These are phyloP conservation scores for Hippocampus barbouri DNA, from an alignment of 2,113 vertebrate species.

Conservation along the genomic window DNA sequence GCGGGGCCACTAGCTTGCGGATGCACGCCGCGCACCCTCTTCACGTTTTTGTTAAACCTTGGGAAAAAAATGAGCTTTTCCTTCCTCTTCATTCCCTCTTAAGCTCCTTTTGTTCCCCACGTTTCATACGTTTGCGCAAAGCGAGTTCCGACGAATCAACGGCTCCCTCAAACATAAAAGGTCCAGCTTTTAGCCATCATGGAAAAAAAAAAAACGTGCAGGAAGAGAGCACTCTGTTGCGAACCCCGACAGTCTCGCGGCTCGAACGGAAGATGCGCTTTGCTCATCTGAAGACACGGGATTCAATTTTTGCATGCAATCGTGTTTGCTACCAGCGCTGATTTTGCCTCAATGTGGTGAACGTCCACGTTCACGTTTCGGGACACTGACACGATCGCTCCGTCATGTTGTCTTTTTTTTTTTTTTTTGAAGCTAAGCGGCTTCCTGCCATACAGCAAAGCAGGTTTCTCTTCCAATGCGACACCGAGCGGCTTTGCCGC, in stretches of 20 bases:
- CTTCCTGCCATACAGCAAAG: too few species aligned
- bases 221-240: neutral
- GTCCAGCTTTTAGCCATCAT: too few species aligned
- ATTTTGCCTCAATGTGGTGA: too few species aligned
- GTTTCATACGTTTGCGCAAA: neutral
- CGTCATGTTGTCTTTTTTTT: too few species aligned
- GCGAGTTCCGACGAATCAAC: neutral
- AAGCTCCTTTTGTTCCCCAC: neutral
- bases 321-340: too few species aligned
- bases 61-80: constrained; percentile 6
- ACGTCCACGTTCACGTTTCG: too few species aligned
- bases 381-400: too few species aligned
- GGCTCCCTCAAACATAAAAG: neutral
- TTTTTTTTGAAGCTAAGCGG: too few species aligned
- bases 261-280: too few species aligned
- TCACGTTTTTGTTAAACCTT: constrained; percentile 24
- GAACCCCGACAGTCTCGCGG: neutral
- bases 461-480: too few species aligned
- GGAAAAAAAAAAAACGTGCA: neutral
- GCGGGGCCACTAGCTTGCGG: constrained; percentile 16
- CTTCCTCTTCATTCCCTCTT: neutral
- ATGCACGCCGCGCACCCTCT: constrained; percentile 11
- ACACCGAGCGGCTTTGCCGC: constrained; percentile 15
- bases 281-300: too few species aligned
- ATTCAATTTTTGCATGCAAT: too few species aligned